Percentiles rank a stretch among this genome's conserved stretches.
phyloP scores from a whole-genome alignment of 2,113 vertebrate species.

The Natator depressus region DNA sequence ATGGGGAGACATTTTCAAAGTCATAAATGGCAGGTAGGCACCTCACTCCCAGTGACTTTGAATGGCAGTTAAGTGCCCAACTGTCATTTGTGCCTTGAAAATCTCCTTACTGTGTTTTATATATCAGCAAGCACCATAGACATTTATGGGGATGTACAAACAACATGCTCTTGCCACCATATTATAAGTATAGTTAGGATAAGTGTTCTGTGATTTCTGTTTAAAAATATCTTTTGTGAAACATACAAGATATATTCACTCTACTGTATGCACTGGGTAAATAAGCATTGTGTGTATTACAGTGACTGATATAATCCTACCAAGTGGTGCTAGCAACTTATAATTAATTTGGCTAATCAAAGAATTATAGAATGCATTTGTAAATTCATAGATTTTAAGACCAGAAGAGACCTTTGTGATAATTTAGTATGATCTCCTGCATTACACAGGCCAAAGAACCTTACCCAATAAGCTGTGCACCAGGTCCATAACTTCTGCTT shows the following conservation, averaged over 20 bases:
- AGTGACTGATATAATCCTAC: background rate
- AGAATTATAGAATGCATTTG: background rate
- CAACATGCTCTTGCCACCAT: background rate
- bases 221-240: background rate
- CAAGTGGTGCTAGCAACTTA: background rate
- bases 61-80: background rate
- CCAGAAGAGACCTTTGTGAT: background rate
- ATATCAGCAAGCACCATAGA: background rate
- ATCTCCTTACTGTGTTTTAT: background rate
- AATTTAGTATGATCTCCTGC: background rate
- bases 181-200: background rate
- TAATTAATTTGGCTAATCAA: background rate
- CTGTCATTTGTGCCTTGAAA: background rate
- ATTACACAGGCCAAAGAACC: background rate
- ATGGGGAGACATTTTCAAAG: constrained; percentile 8
- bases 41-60: background rate
- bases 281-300: background rate
- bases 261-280: background rate
- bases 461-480: background rate
- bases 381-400: background rate
- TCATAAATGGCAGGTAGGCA: background rate
- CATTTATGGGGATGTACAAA: background rate
- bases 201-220: background rate
- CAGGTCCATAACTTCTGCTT: background rate
- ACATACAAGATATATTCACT: background rate